These are phyloP conservation scores for Suncus etruscus DNA, from an alignment of 2,113 vertebrate genomes.

Conservation along the genomic window DNA sequence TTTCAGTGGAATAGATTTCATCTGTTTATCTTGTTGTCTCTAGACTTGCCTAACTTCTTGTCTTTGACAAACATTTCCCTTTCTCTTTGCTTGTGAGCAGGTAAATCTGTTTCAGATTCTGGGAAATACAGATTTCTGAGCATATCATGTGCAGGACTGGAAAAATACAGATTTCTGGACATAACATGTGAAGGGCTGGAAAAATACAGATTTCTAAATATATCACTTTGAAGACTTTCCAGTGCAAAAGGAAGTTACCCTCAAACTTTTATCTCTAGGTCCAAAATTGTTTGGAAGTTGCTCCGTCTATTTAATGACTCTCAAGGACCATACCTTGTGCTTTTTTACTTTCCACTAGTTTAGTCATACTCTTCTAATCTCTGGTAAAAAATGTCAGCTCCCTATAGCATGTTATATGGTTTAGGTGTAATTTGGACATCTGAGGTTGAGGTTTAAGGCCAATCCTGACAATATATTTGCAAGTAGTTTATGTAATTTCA, in stretches of 20 bases:
- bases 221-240: slow-evolving; percentile 56
- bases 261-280: slow-evolving; percentile 80
- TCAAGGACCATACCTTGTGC: slow-evolving; percentile 75
- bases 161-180: not conserved
- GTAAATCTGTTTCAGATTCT: slow-evolving; percentile 73
- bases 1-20: slow-evolving; percentile 89
- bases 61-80: slow-evolving; percentile 87
- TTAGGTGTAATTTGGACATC: not conserved
- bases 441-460: not conserved
- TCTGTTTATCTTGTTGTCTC: slow-evolving; percentile 88
- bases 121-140: slow-evolving; percentile 36
- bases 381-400: not conserved
- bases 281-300: slow-evolving; percentile 78
- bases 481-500: not conserved
- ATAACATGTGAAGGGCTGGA: not conserved
- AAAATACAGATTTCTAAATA: slow-evolving; percentile 34
- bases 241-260: slow-evolving; percentile 79
- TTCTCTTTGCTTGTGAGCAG: slow-evolving; percentile 80
- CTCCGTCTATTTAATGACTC: slow-evolving; percentile 70
- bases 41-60: slow-evolving; percentile 86
- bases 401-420: not conserved
- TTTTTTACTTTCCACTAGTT: not conserved
- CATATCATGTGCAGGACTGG: not conserved
- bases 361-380: not conserved
- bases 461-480: not conserved